Base-by-base conservation (phyloP, 1,140 invertebrate species). In the Metopolophium dirhodum region DNA sequence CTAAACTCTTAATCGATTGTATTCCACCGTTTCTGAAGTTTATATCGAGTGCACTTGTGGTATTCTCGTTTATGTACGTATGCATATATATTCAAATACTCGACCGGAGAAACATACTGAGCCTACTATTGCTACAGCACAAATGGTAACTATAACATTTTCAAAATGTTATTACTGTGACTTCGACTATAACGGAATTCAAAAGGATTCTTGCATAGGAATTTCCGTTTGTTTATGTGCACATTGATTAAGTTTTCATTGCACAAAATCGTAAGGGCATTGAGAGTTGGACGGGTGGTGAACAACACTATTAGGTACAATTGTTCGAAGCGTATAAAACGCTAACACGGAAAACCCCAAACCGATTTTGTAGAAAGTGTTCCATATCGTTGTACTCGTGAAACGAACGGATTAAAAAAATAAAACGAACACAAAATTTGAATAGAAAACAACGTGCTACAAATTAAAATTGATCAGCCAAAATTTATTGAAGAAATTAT, bases 171-270 rank as follows among this genome's bases (percentile, higher is more conserved):
- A 87, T 30, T 22, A 35, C 51, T 87, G 47, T 51, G 86, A 51
- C 30, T 49, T 49, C 9, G 49, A 88, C 35, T 35, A 22, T 88
- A 22, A 8, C 1, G n/a, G n/a, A 9, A 54, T 88, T 88, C 87
- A 35, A 54, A 51, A 23, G 87, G 47, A 88, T 88, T 88, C 87
- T 18, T 35, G 7, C 47, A 22, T 26, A 37, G 47, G 49, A 88
- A 88, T 88, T 88, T 35, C 18, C 9, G 87, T 88, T 49, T 54
- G 49, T 51, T 35, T 23, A 35, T 49, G 47, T 54, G 11, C 7
- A 49, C 20, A 51, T 35, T n/a, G 87, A 54, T 88, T 88, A 88
- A 88, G 87, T 88, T 88, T 88, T 88, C 47, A 54, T 54, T 26
- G 22, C 23, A 41, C 11, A 49, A 49, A 87, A 87, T 7, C 14